Evolutionary conservation across 1,140 invertebrate genomes (phyloP).

Genomic region (Magallana gigas): DNA sequence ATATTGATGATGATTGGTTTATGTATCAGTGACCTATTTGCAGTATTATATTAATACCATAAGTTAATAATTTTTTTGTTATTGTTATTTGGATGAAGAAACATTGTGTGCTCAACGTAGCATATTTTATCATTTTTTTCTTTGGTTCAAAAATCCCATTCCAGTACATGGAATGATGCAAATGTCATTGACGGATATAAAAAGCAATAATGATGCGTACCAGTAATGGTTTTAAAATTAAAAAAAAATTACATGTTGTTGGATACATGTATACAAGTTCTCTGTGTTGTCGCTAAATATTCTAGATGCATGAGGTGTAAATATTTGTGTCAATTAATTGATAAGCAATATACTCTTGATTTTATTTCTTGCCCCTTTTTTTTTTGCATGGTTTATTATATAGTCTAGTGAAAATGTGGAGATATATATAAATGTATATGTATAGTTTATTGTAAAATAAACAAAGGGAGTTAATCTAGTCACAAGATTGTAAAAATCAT

Average conservation of each 20-base stretch:
- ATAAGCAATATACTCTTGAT: neutral
- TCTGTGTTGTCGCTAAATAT: conserved; percentile 5
- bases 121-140: too few relatives aligned
- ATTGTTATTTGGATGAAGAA: too few relatives aligned
- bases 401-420: neutral
- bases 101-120: too few relatives aligned
- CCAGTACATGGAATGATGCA: too few relatives aligned
- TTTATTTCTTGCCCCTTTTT: neutral
- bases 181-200: too few relatives aligned
- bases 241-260: too few relatives aligned
- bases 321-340: conserved; percentile 14
- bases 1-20: conserved; percentile 31
- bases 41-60: conserved; percentile 12
- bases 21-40: neutral
- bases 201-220: too few relatives aligned
- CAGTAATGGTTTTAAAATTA: too few relatives aligned
- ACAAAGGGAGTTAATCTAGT: conserved; percentile 30
- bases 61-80: neutral
- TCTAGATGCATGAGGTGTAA: conserved; percentile 17
- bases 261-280: neutral
- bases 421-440: neutral
- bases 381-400: conserved; percentile 22
- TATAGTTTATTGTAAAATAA: conserved; percentile 35
- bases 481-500: conserved; percentile 17
- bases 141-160: too few relatives aligned